These are phyloP conservation scores for Drosophila subquinaria DNA, from an alignment of 2,888 invertebrate genomes.

Conservation along the genomic window DNA sequence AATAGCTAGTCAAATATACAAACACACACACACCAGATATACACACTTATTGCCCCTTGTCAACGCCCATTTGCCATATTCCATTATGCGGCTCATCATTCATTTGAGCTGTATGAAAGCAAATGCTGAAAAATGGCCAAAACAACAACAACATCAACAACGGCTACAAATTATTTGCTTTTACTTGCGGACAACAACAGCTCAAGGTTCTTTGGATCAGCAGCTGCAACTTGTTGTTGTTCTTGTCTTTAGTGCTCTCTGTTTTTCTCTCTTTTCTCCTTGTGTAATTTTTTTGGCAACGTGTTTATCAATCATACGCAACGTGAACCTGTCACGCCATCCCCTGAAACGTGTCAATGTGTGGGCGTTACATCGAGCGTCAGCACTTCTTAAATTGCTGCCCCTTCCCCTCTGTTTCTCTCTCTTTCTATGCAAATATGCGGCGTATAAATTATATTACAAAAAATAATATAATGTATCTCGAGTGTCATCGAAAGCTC, in stretches of 20 bases:
- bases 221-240: conserved; percentile 35
- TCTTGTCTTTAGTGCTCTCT: background rate
- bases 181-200: conserved; percentile 49
- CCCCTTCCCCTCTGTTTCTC: no score
- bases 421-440: background rate
- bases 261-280: background rate
- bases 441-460: background rate
- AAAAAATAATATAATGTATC: background rate
- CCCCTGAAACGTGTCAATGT: conserved; percentile 60
- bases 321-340: conserved; percentile 64
- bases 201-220: conserved; percentile 52
- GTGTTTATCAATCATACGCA: conserved; percentile 79
- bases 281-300: conserved; percentile 63
- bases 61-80: conserved; percentile 75
- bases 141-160: conserved; percentile 18
- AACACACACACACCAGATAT: conserved; percentile 3
- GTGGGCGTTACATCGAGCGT: conserved; percentile 58
- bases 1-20: conserved; percentile 11
- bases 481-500: background rate
- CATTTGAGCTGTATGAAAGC: conserved; percentile 51
- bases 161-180: conserved; percentile 44
- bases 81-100: conserved; percentile 77
- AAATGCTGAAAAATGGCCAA: conserved; percentile 31
- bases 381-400: conserved; percentile 8
- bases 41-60: conserved; percentile 57